Evolutionary conservation across 2,113 vertebrate species (phyloP).

Genomic region (Aythya baeri): DNA sequence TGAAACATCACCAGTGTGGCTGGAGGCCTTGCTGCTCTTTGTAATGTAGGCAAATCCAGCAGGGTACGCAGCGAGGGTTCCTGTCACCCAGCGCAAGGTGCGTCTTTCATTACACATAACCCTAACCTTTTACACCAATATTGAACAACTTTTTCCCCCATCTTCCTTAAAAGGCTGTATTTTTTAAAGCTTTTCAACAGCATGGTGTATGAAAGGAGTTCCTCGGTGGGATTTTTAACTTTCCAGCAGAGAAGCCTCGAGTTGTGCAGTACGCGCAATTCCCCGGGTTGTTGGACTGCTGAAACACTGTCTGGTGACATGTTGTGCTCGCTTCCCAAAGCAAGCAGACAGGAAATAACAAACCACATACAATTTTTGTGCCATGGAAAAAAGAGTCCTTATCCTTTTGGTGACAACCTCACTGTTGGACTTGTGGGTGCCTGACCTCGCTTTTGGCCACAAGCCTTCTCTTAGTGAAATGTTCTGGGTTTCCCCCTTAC

Average conservation of each 20-base stretch:
- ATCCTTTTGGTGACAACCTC: background rate
- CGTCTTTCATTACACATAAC: background rate
- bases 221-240: background rate
- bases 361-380: background rate
- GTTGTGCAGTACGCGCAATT: background rate
- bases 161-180: background rate
- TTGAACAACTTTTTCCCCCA: accelerated
- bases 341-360: background rate
- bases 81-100: background rate
- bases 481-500: background rate
- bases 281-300: background rate
- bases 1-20: background rate
- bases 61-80: background rate
- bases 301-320: background rate
- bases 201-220: background rate
- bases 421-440: background rate
- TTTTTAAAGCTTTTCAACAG: background rate
- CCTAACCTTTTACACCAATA: background rate
- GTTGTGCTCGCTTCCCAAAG: background rate
- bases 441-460: background rate
- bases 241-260: background rate
- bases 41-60: background rate
- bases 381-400: background rate
- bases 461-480: background rate
- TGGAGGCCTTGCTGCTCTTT: background rate